phyloP scores from a whole-genome alignment of 2,113 vertebrate genomes.

The Eubucco bourcierii region DNA sequence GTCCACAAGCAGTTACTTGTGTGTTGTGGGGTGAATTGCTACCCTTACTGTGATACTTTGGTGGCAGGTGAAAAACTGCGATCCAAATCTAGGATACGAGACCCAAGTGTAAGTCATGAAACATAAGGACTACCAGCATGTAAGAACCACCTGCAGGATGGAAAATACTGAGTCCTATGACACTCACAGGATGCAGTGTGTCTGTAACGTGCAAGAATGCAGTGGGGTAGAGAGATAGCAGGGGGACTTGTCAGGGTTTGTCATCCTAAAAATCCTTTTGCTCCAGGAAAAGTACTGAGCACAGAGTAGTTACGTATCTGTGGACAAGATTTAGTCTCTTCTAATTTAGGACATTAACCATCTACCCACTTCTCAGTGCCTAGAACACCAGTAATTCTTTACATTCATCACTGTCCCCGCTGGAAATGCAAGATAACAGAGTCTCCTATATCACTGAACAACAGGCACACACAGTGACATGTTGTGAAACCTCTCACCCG shows the following conservation, averaged over 20 bases:
- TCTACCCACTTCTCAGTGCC: not conserved
- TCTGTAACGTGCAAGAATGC: not conserved
- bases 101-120: not conserved
- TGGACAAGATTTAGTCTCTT: not conserved
- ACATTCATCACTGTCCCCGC: not conserved
- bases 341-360: not conserved
- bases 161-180: not conserved
- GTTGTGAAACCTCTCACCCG: not conserved
- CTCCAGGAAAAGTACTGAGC: not conserved
- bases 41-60: not conserved
- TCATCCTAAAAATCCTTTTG: not conserved
- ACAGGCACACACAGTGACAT: not conserved
- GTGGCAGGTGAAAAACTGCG: not conserved
- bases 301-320: not conserved
- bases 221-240: not conserved
- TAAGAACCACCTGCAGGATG: not conserved
- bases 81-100: accelerated
- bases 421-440: not conserved
- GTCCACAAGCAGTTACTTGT: not conserved
- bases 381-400: not conserved
- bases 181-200: accelerated
- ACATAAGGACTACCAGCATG: not conserved
- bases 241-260: not conserved
- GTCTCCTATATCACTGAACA: not conserved
- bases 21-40: not conserved